Conservation (phyloP, 2,888 invertebrate genomes). For the Drosophila nr. perissopoda region DNA sequence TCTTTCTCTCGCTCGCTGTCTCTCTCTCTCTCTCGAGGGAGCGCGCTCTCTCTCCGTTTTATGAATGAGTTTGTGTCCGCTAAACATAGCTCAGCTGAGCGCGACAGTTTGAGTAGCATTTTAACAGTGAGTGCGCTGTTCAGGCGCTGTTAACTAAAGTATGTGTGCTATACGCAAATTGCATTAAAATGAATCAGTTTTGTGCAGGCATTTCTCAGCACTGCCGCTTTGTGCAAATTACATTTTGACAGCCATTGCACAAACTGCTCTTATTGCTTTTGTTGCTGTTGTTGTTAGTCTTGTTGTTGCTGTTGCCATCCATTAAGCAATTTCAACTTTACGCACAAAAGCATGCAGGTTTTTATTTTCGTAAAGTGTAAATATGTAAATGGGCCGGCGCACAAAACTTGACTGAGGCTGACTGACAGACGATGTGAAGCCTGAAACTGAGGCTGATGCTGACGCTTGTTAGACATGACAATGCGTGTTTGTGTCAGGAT, state of each 20-base stretch:
- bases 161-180: slow-evolving; percentile 50
- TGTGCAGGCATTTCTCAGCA: slow-evolving; percentile 37
- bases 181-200: slow-evolving; percentile 66
- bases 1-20: slow-evolving; percentile 12
- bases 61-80: slow-evolving; percentile 63
- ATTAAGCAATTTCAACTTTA: slow-evolving; percentile 22
- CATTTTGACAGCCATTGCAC: slow-evolving; percentile 48
- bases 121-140: slow-evolving; percentile 20
- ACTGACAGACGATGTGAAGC: slow-evolving; percentile 66
- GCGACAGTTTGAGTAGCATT: slow-evolving; percentile 8
- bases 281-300: slow-evolving; percentile 7
- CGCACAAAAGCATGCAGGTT: slow-evolving; percentile 10
- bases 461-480: slow-evolving; percentile 79
- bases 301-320: slow-evolving; percentile 14
- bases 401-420: slow-evolving; percentile 51
- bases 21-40: not conserved
- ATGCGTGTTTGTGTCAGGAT: slow-evolving; percentile 79
- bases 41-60: slow-evolving; percentile 37
- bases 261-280: slow-evolving; percentile 1
- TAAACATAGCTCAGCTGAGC: slow-evolving; percentile 47
- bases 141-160: not conserved
- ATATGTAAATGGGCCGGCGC: slow-evolving; percentile 58
- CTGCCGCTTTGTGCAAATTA: slow-evolving; percentile 47
- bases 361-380: slow-evolving; percentile 31
- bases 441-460: slow-evolving; percentile 39